Base-by-base conservation (phyloP, 1,140 invertebrate genomes). In the Bicyclus anynana region DNA sequence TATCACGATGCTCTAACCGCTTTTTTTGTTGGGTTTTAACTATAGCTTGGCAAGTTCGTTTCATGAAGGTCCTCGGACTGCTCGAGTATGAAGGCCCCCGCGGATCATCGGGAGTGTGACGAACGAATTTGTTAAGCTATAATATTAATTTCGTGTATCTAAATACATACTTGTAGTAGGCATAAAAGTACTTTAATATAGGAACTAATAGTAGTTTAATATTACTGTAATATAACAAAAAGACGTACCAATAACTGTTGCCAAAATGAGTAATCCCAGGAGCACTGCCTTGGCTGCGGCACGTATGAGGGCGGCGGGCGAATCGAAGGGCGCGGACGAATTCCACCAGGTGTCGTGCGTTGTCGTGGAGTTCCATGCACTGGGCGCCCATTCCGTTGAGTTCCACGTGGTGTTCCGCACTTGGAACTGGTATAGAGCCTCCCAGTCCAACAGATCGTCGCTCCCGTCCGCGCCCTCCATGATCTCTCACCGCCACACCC, bases 221-320 rank as follows among this genome's bases (percentile, higher is more conserved):
- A n/a, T n/a, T n/a, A n/a, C n/a, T n/a, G n/a, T n/a, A n/a, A n/a
- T n/a, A n/a, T n/a, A n/a, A n/a, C n/a, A n/a, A n/a, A n/a, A n/a
- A n/a, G n/a, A n/a, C 64, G 72, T 73, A 89, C 87, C 88, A 59
- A 89, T 80, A 56, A 89, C 84, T 53, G 88, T 89, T 40, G 88
- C 84, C 53, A 89, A 72, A 47, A 89, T 89, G 44, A 89, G 80
- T 53, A 89, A 66, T 23, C 88, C 88, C 16, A 89, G 80, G 1
- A 89, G 60, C 16, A 89, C 70, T 17, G 88, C 88, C 66, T 89
- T 89, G 59, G 68, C 72, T 46, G 80, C 80, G 37, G 84, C 87
- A 54, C 83, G 84, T 6, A 89, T 62, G 16, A 89, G 73, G 16
- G 77, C 76, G 5, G 86, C 67, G 27, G 80, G 71, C 18, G 84